Evolutionary conservation across 2,797 vertebrate genomes (phyloP).

Genomic region (Myioborus melanocephalus): DNA sequence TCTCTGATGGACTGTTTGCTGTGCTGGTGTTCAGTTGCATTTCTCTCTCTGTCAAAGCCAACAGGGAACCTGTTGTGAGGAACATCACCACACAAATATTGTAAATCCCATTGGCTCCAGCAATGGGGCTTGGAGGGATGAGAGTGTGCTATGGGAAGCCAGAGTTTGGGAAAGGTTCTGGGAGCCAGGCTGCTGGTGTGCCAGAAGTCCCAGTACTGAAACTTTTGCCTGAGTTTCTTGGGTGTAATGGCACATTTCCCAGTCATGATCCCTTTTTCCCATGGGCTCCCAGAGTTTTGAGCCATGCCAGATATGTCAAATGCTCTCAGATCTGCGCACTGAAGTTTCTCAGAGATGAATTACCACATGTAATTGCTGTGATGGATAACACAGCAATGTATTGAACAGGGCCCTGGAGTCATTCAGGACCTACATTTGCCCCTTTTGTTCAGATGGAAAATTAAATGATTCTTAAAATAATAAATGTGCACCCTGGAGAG

Average conservation of each 20-base stretch:
- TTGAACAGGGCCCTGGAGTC: slow-evolving; percentile 47
- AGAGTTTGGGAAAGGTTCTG: neutral
- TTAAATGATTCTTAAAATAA: slow-evolving; percentile 71
- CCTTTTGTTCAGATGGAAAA: slow-evolving; percentile 60
- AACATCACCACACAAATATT: neutral
- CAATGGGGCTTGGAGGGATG: neutral
- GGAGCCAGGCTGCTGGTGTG: neutral
- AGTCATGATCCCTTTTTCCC: neutral
- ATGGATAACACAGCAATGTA: slow-evolving; percentile 7
- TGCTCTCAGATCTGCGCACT: neutral
- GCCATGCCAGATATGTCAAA: neutral
- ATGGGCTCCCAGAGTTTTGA: neutral
- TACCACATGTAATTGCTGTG: slow-evolving; percentile 30
- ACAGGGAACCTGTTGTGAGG: rapidly evolving
- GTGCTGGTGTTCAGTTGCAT: neutral
- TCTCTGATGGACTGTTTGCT: neutral
- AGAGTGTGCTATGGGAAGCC: neutral
- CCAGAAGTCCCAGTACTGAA: neutral
- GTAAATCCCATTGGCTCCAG: neutral
- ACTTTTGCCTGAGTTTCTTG: neutral
- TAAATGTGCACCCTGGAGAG: slow-evolving; percentile 65
- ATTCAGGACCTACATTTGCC: slow-evolving; percentile 52
- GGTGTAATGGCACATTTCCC: neutral
- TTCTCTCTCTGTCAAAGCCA: neutral
- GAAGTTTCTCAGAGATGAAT: slow-evolving; percentile 45